phyloP scores from a whole-genome alignment of 2,797 vertebrate genomes.

The Myotis pilosus region DNA sequence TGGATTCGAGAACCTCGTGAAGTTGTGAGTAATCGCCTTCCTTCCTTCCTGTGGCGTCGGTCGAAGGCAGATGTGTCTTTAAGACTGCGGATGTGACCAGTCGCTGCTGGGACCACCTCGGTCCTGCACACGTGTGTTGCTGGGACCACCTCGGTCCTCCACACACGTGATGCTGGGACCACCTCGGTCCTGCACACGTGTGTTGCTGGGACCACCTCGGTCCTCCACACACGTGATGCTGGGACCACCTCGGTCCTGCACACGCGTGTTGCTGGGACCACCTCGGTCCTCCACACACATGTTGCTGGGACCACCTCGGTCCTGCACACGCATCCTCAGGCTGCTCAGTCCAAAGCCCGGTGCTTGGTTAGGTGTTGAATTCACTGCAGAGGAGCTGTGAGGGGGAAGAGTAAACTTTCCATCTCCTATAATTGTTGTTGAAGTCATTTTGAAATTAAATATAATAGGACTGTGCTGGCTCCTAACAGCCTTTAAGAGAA shows the following conservation, averaged over 20 bases:
- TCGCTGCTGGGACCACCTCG: no score
- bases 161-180: neutral
- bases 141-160: no score
- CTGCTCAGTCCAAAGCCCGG: neutral
- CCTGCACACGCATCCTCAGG: rapidly evolving
- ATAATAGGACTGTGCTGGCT: neutral
- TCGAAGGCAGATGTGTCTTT: neutral
- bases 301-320: no score
- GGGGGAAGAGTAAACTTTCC: neutral
- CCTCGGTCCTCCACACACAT: no score
- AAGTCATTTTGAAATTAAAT: conserved; percentile 14
- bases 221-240: no score
- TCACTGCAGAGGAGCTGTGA: neutral
- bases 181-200: no score
- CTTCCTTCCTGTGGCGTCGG: neutral
- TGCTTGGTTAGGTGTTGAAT: neutral
- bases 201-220: no score
- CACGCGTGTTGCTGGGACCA: no score
- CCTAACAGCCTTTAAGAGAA: neutral
- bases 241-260: no score
- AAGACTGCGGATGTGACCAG: neutral
- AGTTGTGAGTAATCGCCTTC: neutral
- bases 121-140: no score
- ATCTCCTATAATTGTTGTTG: neutral
- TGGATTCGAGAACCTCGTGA: neutral